Evolutionary conservation across 1,140 invertebrate genomes (phyloP).

Genomic region (Brachionus paranguensis): DNA sequence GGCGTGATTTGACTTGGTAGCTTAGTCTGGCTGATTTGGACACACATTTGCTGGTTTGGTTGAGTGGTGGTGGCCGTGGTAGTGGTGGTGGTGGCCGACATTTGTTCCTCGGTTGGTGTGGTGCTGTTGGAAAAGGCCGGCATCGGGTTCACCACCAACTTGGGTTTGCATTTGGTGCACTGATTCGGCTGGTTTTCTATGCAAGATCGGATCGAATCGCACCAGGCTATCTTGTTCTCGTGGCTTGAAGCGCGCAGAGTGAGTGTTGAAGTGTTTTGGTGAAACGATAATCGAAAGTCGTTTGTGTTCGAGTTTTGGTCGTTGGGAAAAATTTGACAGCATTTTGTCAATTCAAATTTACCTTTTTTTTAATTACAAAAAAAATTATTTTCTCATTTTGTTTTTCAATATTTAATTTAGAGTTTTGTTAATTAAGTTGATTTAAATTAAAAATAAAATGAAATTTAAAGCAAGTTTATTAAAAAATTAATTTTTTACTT

Average conservation of each 20-base stretch:
- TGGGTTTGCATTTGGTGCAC: constrained; percentile 36
- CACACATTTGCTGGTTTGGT: neutral
- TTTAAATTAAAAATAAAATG: no score
- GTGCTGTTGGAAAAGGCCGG: neutral
- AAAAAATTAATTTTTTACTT: no score
- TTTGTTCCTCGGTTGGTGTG: neutral
- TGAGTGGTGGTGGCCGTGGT: neutral
- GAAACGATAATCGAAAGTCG: neutral
- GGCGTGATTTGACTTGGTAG: neutral
- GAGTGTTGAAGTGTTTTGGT: neutral
- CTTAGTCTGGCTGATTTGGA: neutral
- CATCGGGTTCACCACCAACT: constrained; percentile 37
- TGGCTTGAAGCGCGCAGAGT: neutral
- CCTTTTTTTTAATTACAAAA: neutral
- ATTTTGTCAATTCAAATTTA: constrained; percentile 32
- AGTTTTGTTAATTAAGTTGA: no score
- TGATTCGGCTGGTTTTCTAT: neutral
- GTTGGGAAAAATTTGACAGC: neutral
- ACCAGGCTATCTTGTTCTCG: neutral
- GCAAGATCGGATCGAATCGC: neutral
- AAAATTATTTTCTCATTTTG: neutral
- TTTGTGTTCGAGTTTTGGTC: neutral
- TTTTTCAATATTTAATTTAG: neutral
- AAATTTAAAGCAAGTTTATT: no score
- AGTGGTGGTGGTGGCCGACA: neutral